A percentile compares a stretch with the other conserved stretches of the same genome.
Conservation (phyloP, 1,140 invertebrate genomes). For the Micrasema longulum region DNA sequence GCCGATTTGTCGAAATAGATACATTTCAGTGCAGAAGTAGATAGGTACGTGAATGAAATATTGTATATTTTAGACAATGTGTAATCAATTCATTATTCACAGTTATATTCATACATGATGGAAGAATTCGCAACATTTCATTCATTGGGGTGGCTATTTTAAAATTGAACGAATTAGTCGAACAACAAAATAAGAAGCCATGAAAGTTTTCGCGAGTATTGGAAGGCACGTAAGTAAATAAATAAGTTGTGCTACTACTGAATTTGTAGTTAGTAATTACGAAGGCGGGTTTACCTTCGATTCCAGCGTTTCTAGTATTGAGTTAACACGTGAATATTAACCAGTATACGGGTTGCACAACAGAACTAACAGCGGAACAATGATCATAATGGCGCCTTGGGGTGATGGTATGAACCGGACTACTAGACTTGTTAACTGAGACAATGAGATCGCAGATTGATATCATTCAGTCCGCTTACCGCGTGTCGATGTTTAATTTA, state of each 20-base stretch:
- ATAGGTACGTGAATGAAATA: no score
- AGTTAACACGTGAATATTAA: conserved; percentile 48
- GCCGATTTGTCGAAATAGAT: no score
- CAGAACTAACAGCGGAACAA: conserved; percentile 34
- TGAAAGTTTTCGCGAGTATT: conserved; percentile 1
- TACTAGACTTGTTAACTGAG: conserved; percentile 38
- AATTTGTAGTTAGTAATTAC: conserved; percentile 22
- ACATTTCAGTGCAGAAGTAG: no score
- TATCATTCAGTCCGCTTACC: conserved; percentile 28
- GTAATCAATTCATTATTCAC: no score
- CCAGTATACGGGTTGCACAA: conserved; percentile 50
- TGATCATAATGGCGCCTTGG: conserved; percentile 39
- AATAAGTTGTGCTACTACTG: conserved; percentile 15
- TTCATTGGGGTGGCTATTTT: no score
- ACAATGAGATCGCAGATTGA: conserved; percentile 50
- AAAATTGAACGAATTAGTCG: no score
- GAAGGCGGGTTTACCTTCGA: conserved; percentile 45
- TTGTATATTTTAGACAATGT: no score
- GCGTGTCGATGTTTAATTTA: conserved; percentile 49
- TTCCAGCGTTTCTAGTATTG: conserved; percentile 43
- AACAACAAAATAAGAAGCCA: no score
- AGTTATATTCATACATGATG: no score
- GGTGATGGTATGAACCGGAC: conserved; percentile 42
- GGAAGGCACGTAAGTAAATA: neutral
- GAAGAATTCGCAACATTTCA: no score